Base-by-base conservation (phyloP, 2,888 invertebrate species). In the Agrochola macilenta region DNA sequence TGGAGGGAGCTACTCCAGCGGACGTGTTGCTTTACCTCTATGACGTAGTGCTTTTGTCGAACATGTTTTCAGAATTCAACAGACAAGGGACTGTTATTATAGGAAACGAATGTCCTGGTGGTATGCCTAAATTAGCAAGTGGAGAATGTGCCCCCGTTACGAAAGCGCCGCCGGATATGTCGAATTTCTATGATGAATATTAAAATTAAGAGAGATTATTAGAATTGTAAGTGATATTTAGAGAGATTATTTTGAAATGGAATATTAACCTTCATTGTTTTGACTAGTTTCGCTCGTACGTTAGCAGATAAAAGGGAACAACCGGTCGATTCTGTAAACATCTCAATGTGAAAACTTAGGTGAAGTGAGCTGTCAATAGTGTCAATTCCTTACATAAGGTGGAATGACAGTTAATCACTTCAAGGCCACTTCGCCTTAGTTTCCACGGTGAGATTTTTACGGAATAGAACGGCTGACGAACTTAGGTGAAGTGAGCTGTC, bases 11-110 rank as follows among this genome's bases (percentile, higher is more conserved):
- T 49, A 39, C 64, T 54, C 54, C 79, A 49, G 39, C 20, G 26
- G 58, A 82, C 0, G 68, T 74, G 14, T n/a, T 83, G 17, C 12
- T 69, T 30, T 83, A 82, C 57, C 74, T 83, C 30, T 71, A 74
- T 68, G 79, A 83, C 14, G 54, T 83, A 30, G 74, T 64, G 30
- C 74, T 82, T 17, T 49, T 9, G 17, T 17, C 82, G 46, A 0
- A 54, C 39, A 71, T 58, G 58, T 30, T 49, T 46, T 2, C 0
- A 17, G 69, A 68, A 14, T 1, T 0, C 0, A 74, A 82, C 1
- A 0, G 5, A 1, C 5, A 69, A 54, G 70, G 76, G 35, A 14
- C 0, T 8, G 0, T 35, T n/a, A 0, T 64, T 0, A 23, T 8
- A 9, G 76, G 23, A 7, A 0, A 0, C 3, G 0, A 0, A 0